Percentiles rank a stretch among this genome's conserved stretches.
Evolutionary conservation across 1,140 invertebrate species (phyloP).

Genomic region (Cydia fagiglandana): DNA sequence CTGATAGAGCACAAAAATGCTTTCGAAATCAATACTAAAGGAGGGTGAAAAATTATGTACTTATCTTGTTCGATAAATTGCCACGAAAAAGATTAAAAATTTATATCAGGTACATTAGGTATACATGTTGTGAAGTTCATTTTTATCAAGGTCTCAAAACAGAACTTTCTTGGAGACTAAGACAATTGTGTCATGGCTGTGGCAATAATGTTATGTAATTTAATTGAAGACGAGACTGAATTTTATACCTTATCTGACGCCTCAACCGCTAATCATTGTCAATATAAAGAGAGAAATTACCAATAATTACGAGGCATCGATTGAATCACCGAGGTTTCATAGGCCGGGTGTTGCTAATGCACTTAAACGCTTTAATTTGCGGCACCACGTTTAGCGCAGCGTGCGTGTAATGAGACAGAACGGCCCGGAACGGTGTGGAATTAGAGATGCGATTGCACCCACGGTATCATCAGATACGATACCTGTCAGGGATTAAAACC

Average conservation of each 20-base stretch:
- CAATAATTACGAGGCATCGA: conserved; percentile 13
- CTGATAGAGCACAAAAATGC: too few species aligned
- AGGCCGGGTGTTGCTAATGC: conserved; percentile 22
- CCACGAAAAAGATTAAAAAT: too few species aligned
- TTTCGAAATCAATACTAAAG: too few species aligned
- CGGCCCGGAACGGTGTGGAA: background rate
- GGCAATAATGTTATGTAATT: background rate
- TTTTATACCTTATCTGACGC: background rate
- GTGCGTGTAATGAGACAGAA: conserved; percentile 27
- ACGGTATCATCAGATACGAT: background rate
- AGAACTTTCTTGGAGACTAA: background rate
- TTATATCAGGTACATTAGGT: too few species aligned
- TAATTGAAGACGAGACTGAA: background rate
- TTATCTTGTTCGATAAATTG: too few species aligned
- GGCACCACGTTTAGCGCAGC: conserved; percentile 6
- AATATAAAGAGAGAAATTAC: conserved; percentile 2
- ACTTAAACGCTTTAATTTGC: conserved; percentile 28
- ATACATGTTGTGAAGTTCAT: too few species aligned
- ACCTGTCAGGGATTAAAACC: background rate
- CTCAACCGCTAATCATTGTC: background rate
- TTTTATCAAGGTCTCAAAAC: too few species aligned
- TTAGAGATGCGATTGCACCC: conserved; percentile 6
- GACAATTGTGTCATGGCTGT: background rate
- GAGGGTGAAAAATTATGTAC: too few species aligned
- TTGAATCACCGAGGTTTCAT: conserved; percentile 9